These are phyloP conservation scores for Maniola jurtina DNA, from an alignment of 1,140 invertebrate genomes.

Conservation along the genomic window DNA sequence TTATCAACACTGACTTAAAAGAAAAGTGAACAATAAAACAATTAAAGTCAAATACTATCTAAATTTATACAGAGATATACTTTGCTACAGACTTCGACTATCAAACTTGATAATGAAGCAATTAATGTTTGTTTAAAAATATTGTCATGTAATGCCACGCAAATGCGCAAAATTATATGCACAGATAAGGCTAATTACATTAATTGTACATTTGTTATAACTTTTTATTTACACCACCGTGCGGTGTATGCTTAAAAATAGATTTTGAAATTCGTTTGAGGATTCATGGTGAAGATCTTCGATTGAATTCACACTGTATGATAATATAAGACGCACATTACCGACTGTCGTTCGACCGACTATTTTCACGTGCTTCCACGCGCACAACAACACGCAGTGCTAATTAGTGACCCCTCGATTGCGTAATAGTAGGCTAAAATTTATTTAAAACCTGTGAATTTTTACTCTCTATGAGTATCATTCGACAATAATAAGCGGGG, in stretches of 20 bases:
- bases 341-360: not conserved
- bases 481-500: constrained; percentile 7
- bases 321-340: not conserved
- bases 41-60: too few species aligned
- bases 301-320: not conserved
- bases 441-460: too few species aligned
- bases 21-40: too few species aligned
- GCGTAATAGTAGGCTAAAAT: too few species aligned
- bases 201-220: not conserved
- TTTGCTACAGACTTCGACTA: too few species aligned
- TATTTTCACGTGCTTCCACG: not conserved
- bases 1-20: too few species aligned
- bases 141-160: too few species aligned
- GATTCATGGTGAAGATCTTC: constrained; percentile 1
- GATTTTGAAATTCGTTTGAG: constrained; percentile 20
- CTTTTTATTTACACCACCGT: not conserved
- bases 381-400: not conserved
- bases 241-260: constrained; percentile 1
- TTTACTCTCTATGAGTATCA: too few species aligned
- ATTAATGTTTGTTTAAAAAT: too few species aligned
- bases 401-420: too few species aligned
- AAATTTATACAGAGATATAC: too few species aligned
- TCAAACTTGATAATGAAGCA: too few species aligned
- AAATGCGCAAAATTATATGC: not conserved
- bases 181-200: not conserved